Base-by-base conservation (phyloP, 1,140 invertebrate genomes). In the Medauroidea extradentata region DNA sequence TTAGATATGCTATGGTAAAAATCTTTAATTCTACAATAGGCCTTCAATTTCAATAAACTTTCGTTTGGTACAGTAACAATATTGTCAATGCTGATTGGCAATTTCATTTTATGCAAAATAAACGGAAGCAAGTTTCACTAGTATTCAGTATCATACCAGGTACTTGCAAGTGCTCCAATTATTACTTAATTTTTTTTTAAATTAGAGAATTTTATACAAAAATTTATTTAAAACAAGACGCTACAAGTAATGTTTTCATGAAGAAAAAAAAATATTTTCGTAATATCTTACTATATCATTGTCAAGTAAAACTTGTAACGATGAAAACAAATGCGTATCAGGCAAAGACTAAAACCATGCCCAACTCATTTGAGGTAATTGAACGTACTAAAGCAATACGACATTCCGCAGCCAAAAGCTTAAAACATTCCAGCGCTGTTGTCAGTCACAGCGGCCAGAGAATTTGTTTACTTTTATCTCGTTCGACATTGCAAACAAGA, bases 21-120 rank as follows among this genome's bases (percentile, higher is more conserved):
- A 18, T 18, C 39, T 53, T 27, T 53, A 53, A 42, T 19, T 39
- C 29, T 57, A 21, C 18, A 21, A 27, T 57, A 57, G 42, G 46
- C 42, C 42, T 57, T 49, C 27, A 48, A 48, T 57, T 50, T 25
- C 46, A 56, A 46, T 27, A 24, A 57, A 48, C 11, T 57, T 48
- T 51, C 29, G 50, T 57, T 49, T 41, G 50, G 16, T 57, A 50
- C 44, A 49, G 41, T 57, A 57, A 57, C 56, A 50, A 57, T 57
- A 57, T 57, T 57, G 56, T 57, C 56, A 57, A 57, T 39, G 42
- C 56, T 57, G 56, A 54, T 50, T 16, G 48, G 29, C 27, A 48
- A 51, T 21, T 34, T 34, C n/a, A 41, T 34, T 54, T 21, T 41
- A 23, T 42, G 3, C n/a, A 44, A 9, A 7, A 38, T 24, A 42